Conservation (phyloP, 1,140 invertebrate species). For the Battus philenor region DNA sequence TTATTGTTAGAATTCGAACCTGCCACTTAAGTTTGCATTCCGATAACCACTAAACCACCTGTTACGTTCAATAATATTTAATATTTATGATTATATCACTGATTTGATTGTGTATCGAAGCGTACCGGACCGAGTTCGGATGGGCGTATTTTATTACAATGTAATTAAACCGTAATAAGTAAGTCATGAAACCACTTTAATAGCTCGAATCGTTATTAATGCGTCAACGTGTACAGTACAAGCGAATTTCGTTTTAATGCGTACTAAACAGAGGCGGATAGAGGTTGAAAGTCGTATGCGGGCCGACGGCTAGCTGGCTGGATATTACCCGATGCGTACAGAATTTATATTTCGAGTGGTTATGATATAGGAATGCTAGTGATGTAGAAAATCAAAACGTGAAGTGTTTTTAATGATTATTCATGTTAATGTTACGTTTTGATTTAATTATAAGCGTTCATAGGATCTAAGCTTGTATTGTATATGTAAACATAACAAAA, state of each 20-base stretch:
- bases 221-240: neutral
- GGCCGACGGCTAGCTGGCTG: neutral
- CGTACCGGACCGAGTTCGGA: neutral
- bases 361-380: constrained; percentile 8
- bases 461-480: too few relatives aligned
- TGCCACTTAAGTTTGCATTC: too few relatives aligned
- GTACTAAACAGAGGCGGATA: neutral
- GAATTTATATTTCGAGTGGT: constrained; percentile 12
- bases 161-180: constrained; percentile 16
- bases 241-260: constrained; percentile 1
- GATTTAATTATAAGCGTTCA: too few relatives aligned
- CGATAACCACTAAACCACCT: too few relatives aligned
- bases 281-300: neutral
- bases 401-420: constrained; percentile 11
- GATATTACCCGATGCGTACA: constrained; percentile 8
- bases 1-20: too few relatives aligned
- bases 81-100: neutral
- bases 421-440: neutral
- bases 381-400: constrained; percentile 4
- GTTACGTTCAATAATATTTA: too few relatives aligned
- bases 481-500: too few relatives aligned
- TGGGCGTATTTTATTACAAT: constrained; percentile 12
- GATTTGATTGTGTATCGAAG: neutral
- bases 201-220: constrained; percentile 13
- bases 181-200: constrained; percentile 17